These are phyloP conservation scores for Gymnodraco acuticeps DNA, from an alignment of 2,797 vertebrate species.

Conservation along the genomic window DNA sequence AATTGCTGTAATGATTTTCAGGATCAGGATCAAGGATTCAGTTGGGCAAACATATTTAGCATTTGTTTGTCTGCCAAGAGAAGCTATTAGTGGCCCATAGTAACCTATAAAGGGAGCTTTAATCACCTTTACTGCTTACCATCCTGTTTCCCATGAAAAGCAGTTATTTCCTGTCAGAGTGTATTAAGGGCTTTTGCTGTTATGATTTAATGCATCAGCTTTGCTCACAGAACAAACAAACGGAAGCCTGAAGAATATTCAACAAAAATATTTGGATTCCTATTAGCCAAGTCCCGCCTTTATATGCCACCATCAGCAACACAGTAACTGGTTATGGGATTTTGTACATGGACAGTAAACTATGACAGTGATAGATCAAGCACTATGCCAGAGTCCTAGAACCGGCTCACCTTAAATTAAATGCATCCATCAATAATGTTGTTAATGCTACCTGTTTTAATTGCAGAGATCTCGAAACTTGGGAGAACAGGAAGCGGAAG, in stretches of 20 bases:
- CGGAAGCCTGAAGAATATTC: conserved; percentile 40
- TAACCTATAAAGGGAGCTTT: conserved; percentile 40
- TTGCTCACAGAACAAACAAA: conserved; percentile 12
- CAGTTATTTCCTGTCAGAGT: conserved; percentile 16
- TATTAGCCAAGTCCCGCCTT: background rate
- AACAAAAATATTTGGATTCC: conserved; percentile 27
- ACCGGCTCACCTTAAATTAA: background rate
- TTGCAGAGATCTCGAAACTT: background rate
- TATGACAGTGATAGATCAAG: background rate
- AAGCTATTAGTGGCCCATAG: conserved; percentile 9
- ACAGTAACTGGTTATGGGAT: background rate
- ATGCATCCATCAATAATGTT: background rate
- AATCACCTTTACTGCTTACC: conserved; percentile 41
- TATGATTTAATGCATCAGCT: conserved; percentile 8
- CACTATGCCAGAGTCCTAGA: background rate
- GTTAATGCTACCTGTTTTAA: background rate
- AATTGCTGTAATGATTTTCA: conserved; percentile 21
- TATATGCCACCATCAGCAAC: background rate
- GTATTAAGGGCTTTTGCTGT: conserved; percentile 19
- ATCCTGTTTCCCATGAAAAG: conserved; percentile 34
- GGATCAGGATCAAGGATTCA: too few relatives aligned
- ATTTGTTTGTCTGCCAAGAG: conserved; percentile 40
- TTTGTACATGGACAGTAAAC: background rate
- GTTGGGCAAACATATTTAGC: conserved; percentile 34
- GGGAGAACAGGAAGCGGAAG: background rate